These are phyloP conservation scores for Anguilla megastoma DNA, from an alignment of 2,797 vertebrate genomes.

Conservation along the genomic window DNA sequence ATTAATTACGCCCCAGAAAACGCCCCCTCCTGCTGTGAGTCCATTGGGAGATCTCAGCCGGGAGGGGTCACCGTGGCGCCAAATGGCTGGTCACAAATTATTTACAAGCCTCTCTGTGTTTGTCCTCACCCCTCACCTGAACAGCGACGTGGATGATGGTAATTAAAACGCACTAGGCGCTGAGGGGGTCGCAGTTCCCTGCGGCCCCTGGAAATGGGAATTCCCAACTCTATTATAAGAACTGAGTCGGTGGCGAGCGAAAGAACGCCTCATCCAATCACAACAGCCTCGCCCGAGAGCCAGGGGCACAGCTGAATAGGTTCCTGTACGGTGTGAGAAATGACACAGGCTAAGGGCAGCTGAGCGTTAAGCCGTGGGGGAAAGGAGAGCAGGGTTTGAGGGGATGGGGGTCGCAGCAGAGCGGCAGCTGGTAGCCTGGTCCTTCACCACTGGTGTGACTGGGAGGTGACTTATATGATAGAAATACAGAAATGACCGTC, in stretches of 20 bases:
- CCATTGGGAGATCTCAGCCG: neutral
- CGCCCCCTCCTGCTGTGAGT: neutral
- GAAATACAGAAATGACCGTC: slow-evolving; percentile 50
- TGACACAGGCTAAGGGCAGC: neutral
- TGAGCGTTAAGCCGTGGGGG: neutral
- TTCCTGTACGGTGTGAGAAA: neutral
- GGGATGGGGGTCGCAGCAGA: neutral
- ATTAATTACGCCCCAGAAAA: slow-evolving; percentile 12
- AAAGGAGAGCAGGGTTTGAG: neutral
- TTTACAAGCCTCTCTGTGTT: slow-evolving; percentile 5
- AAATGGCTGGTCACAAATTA: neutral
- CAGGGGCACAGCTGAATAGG: neutral
- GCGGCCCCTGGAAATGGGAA: neutral
- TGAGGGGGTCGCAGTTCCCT: neutral
- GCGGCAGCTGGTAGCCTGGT: slow-evolving; percentile 43
- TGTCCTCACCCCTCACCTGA: neutral
- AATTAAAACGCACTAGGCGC: neutral
- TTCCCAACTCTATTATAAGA: neutral
- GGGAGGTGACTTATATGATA: slow-evolving; percentile 44
- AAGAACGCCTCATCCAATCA: neutral
- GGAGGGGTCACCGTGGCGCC: neutral
- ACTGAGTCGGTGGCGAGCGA: neutral
- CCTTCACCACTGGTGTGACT: slow-evolving; percentile 52
- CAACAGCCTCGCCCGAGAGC: neutral
- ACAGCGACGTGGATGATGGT: neutral